Base-by-base conservation (phyloP, 2,113 vertebrate genomes). In the Pelmatolapia mariae region DNA sequence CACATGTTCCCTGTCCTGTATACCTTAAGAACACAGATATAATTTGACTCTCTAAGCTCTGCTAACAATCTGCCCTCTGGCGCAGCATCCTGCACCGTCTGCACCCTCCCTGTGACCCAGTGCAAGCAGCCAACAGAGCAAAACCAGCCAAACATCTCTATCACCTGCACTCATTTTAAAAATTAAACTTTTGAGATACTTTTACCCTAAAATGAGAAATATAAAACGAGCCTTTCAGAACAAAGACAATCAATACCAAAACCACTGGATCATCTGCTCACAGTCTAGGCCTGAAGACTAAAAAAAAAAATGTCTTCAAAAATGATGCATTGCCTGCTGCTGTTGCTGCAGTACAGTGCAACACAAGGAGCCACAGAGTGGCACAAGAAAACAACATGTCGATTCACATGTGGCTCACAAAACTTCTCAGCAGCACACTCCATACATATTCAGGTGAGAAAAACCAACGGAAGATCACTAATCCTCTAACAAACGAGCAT, bases 401-500 rank as follows among this genome's bases (percentile, higher is more conserved):
- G 83, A 93, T 90, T 91, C 87, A 90, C 85, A 89, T 86, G 87
- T 84, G 83, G n/a, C 85, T 87, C 86, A 56, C 81, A 78, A 10
- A 79, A 66, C 78, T 68, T 63, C 86, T 82, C 83, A 59, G 81
- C 68, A 43, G n/a, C 8, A 43, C 5, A 50, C 18, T 50, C 66
- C 54, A 89, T 81, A 63, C n/a, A 78, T 33, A 91, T 90, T 89
- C 93, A 91, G 78, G 88, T 63, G 59, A 87, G 79, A 89, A 91
- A 82, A 84, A 59, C 19, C 71, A 76, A 50, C 7, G 54, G 79
- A 78, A 81, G 86, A 84, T 82, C 85, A 73, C 82, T 93, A 94
- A 94, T 89, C 92, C 92, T 57, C 78, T 18, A 68, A 95, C 93
- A 95, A 93, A 95, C 93, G 82, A 89, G 88, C 71, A 45, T 40